phyloP scores from a whole-genome alignment of 2,888 invertebrate genomes.

The Oscheius sp. region DNA sequence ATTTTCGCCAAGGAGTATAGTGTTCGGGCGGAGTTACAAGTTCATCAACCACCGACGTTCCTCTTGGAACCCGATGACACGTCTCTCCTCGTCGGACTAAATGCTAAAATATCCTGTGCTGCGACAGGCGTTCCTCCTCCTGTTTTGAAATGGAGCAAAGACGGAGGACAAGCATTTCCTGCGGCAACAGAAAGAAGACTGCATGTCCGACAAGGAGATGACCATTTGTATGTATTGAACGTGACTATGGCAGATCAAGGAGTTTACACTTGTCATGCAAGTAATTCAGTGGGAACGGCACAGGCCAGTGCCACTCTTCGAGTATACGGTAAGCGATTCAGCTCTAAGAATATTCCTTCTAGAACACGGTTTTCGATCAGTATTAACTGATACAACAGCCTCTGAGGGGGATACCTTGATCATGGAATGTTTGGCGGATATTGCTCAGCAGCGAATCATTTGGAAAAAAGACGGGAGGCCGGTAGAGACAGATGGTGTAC shows the following conservation, averaged over 20 bases:
- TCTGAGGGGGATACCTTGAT: slow-evolving; percentile 31
- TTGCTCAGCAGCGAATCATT: slow-evolving; percentile 36
- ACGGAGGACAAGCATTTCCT: slow-evolving; percentile 44
- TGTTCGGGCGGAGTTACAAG: slow-evolving; percentile 32
- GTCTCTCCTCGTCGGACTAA: slow-evolving; percentile 47
- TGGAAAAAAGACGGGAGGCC: slow-evolving; percentile 26
- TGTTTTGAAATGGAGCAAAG: slow-evolving; percentile 52
- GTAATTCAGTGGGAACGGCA: slow-evolving; percentile 41
- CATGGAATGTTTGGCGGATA: slow-evolving; percentile 45
- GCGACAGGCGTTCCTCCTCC: slow-evolving; percentile 48
- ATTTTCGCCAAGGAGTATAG: slow-evolving; percentile 45
- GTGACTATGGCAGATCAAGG: slow-evolving; percentile 44
- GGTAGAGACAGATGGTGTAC: neutral
- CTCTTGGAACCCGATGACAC: slow-evolving; percentile 47
- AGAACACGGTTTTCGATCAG: slow-evolving; percentile 32
- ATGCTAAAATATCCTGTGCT: slow-evolving; percentile 51
- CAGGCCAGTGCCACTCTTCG: slow-evolving; percentile 44
- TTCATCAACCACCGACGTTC: slow-evolving; percentile 49
- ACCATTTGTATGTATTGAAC: slow-evolving; percentile 51
- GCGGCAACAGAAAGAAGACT: slow-evolving; percentile 50
- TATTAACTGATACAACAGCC: slow-evolving; percentile 22
- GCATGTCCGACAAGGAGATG: slow-evolving; percentile 48
- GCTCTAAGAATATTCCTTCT: too few relatives aligned
- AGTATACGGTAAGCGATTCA: slow-evolving; percentile 48
- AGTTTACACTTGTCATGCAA: slow-evolving; percentile 51